phyloP scores from a whole-genome alignment of 1,140 invertebrate genomes.

The Mercenaria mercenaria region DNA sequence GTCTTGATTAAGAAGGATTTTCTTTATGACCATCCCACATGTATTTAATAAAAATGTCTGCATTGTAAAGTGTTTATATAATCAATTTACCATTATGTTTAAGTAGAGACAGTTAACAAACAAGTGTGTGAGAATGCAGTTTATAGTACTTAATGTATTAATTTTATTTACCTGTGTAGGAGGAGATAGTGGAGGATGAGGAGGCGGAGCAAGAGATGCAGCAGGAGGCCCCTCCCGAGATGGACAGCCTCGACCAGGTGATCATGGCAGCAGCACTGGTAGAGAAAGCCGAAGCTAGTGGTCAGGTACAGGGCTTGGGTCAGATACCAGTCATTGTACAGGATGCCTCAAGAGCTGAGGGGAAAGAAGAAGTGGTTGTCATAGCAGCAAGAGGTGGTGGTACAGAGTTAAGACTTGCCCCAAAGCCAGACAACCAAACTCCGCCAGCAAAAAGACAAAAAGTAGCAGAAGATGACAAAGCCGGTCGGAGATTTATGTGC shows the following conservation, averaged over 20 bases:
- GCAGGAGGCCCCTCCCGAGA: conserved; percentile 23
- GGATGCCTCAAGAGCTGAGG: neutral
- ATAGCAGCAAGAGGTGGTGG: neutral
- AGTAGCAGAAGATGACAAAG: conserved; percentile 43
- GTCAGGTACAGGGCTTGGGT: neutral
- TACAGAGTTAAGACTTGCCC: neutral
- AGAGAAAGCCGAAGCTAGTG: conserved; percentile 28
- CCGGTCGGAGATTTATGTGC: conserved; percentile 74
- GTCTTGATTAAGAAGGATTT: no score
- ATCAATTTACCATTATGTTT: no score
- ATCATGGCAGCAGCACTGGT: conserved; percentile 62
- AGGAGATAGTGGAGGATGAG: conserved; percentile 14
- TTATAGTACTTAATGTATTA: neutral
- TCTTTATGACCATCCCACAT: no score
- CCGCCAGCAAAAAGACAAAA: neutral
- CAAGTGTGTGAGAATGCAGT: no score
- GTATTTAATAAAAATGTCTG: no score
- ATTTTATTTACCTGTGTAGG: neutral
- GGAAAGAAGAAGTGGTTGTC: neutral
- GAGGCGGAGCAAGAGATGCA: conserved; percentile 58
- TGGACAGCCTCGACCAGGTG: conserved; percentile 49
- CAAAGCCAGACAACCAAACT: neutral
- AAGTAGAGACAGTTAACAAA: no score
- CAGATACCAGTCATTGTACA: neutral
- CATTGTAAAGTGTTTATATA: no score